Percentiles rank a stretch among this genome's conserved stretches.
phyloP scores from a whole-genome alignment of 2,113 vertebrate genomes.

The Chaetura pelagica region DNA sequence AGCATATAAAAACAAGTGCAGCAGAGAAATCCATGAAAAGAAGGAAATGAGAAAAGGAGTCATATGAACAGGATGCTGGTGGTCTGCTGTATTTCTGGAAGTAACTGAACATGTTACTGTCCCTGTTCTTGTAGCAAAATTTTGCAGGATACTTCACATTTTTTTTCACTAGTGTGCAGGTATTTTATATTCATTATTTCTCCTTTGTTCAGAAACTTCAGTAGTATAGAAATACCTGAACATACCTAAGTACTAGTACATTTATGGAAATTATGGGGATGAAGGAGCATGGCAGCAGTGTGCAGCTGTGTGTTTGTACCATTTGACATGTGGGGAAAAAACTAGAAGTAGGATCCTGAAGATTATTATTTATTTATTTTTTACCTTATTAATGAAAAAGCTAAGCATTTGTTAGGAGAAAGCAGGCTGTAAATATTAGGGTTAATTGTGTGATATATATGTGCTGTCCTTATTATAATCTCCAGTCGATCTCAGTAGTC shows the following conservation, averaged over 20 bases:
- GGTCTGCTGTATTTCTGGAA: neutral
- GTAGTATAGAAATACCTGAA: neutral
- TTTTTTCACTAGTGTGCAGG: neutral
- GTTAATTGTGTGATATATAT: too few species aligned
- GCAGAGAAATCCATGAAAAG: neutral
- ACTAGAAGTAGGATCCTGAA: neutral
- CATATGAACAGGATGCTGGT: neutral
- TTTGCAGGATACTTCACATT: neutral
- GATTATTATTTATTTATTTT: too few species aligned
- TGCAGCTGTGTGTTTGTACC: neutral
- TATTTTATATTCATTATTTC: neutral
- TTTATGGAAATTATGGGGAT: neutral
- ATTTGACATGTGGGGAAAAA: fast-evolving
- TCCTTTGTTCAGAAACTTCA: neutral
- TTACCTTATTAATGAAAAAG: neutral
- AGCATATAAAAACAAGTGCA: neutral
- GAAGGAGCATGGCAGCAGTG: neutral
- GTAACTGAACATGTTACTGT: neutral
- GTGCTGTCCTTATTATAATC: neutral
- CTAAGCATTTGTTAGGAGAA: neutral
- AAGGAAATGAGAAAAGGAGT: neutral
- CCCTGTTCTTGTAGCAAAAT: neutral
- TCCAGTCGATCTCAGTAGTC: neutral
- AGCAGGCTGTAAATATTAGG: neutral
- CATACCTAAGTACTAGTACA: fast-evolving